Conservation (phyloP, 2,888 invertebrate species). For the Drosophila bunnanda region DNA sequence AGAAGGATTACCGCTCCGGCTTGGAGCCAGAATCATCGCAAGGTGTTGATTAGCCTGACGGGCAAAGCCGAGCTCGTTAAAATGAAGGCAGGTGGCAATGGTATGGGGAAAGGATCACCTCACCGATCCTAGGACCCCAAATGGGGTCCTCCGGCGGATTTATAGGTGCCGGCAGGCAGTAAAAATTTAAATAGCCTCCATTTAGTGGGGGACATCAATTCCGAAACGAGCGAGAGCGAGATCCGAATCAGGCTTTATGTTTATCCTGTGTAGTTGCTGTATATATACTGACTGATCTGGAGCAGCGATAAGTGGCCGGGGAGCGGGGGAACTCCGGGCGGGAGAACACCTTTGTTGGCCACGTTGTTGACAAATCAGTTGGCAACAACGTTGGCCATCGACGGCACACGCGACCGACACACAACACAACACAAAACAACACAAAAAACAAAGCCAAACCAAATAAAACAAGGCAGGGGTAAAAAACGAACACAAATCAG, state of each 20-base stretch:
- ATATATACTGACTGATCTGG: slow-evolving; percentile 68
- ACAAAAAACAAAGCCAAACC: slow-evolving; percentile 9
- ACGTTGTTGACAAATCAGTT: slow-evolving; percentile 76
- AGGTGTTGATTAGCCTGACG: slow-evolving; percentile 68
- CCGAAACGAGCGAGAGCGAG: slow-evolving; percentile 54
- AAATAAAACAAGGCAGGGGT: slow-evolving; percentile 12
- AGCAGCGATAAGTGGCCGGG: slow-evolving; percentile 69
- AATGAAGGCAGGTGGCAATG: slow-evolving; percentile 26
- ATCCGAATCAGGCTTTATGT: slow-evolving; percentile 47
- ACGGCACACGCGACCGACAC: slow-evolving; percentile 67
- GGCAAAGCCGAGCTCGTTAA: slow-evolving; percentile 48
- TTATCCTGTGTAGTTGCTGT: slow-evolving; percentile 38
- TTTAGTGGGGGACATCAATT: slow-evolving; percentile 73
- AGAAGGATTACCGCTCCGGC: neutral
- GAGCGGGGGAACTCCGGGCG: slow-evolving; percentile 8
- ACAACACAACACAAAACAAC: slow-evolving; percentile 28
- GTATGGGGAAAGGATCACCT: neutral
- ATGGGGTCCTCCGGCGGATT: slow-evolving; percentile 43
- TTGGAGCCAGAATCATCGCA: slow-evolving; percentile 15
- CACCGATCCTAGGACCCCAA: slow-evolving; percentile 3
- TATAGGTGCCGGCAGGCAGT: slow-evolving; percentile 68
- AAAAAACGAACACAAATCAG: slow-evolving; percentile 19
- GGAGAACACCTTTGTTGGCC: slow-evolving; percentile 71
- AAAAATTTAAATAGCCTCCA: slow-evolving; percentile 77
- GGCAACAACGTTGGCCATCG: slow-evolving; percentile 49